These are phyloP conservation scores for Recurvirostra avosetta DNA, from an alignment of 2,113 vertebrate species.

Conservation along the genomic window DNA sequence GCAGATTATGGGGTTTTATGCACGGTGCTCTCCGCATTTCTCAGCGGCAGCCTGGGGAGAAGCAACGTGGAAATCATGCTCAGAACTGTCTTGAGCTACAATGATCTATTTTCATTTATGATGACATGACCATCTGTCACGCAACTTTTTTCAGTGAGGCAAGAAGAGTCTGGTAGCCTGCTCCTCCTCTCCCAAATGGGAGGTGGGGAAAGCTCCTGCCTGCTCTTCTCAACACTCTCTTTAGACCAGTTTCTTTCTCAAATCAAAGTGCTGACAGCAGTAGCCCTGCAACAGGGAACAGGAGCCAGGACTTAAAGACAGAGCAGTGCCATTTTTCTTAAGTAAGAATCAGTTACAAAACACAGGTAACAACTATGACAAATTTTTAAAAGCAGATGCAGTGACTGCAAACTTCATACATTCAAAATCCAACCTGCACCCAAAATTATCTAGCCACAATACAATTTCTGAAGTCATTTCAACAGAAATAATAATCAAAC, in stretches of 20 bases:
- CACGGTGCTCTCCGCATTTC: neutral
- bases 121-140: constrained; percentile 15
- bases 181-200: neutral
- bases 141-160: neutral
- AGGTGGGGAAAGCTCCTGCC: neutral
- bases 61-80: neutral
- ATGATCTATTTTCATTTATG: constrained; percentile 16
- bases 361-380: neutral
- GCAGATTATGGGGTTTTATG: neutral
- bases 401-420: neutral
- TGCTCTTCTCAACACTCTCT: neutral
- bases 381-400: neutral
- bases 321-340: neutral
- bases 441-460: neutral
- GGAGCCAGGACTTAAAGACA: neutral
- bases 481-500: neutral
- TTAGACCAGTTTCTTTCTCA: neutral
- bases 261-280: neutral
- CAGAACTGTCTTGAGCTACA: neutral
- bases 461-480: neutral
- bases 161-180: neutral
- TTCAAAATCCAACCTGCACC: neutral
- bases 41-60: neutral
- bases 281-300: neutral
- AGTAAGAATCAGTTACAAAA: neutral